These are phyloP conservation scores for Vireo griseus DNA, from an alignment of 2,797 vertebrate species.

Conservation along the genomic window DNA sequence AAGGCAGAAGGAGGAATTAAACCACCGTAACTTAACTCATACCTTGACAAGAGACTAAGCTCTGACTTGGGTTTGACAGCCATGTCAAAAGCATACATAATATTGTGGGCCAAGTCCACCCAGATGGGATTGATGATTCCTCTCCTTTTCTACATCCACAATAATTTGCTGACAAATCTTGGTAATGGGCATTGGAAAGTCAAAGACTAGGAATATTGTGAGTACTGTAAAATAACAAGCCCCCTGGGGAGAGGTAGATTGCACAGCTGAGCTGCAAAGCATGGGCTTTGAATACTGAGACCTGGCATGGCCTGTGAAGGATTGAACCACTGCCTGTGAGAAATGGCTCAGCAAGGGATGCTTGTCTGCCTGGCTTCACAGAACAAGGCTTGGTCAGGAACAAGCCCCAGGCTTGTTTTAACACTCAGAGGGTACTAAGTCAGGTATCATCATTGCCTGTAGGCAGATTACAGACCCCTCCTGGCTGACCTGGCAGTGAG, in stretches of 20 bases:
- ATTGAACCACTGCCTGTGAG: neutral
- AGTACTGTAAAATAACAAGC: neutral
- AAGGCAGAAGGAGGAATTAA: neutral
- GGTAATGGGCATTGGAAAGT: neutral
- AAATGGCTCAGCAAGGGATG: neutral
- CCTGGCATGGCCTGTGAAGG: neutral
- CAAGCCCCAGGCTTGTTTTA: neutral
- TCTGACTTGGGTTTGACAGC: neutral
- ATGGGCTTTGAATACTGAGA: neutral
- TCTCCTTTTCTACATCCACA: neutral
- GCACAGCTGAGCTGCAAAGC: neutral
- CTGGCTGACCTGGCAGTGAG: neutral
- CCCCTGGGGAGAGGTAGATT: neutral
- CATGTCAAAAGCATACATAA: neutral
- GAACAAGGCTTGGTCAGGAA: neutral
- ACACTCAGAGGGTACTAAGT: neutral
- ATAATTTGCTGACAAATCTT: neutral
- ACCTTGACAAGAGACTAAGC: neutral
- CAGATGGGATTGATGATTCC: neutral
- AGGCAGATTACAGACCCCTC: neutral
- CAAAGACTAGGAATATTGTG: neutral
- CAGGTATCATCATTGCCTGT: neutral
- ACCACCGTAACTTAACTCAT: neutral
- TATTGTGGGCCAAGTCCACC: neutral
- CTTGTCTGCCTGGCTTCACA: neutral